phyloP scores from a whole-genome alignment of 2,113 vertebrate species.

The Tinamus guttatus region DNA sequence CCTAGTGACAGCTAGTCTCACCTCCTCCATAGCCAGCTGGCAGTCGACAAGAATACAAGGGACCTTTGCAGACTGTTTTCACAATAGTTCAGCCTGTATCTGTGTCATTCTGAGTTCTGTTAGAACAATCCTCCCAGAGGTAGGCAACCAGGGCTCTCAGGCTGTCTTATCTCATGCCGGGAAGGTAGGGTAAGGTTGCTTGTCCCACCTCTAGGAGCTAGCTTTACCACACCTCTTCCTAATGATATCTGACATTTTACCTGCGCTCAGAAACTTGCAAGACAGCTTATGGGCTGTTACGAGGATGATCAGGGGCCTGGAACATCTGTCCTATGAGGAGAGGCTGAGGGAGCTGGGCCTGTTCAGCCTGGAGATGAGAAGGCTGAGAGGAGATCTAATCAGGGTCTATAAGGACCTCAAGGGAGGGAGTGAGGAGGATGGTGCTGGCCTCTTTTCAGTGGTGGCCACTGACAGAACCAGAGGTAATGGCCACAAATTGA shows the following conservation, averaged over 20 bases:
- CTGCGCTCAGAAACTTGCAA: too few species aligned
- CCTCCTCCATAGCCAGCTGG: fast-evolving
- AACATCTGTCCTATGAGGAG: too few species aligned
- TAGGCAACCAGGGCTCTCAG: not conserved
- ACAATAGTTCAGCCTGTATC: not conserved
- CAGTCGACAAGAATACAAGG: not conserved
- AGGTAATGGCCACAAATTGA: too few species aligned
- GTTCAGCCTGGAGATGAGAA: too few species aligned
- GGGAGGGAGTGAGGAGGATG: too few species aligned
- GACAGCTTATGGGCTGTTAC: not conserved
- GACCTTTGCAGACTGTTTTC: not conserved
- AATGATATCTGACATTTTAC: not conserved
- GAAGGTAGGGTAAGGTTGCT: not conserved
- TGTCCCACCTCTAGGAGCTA: not conserved
- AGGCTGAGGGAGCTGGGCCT: too few species aligned
- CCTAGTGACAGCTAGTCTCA: not conserved
- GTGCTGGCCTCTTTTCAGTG: too few species aligned
- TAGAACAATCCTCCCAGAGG: not conserved
- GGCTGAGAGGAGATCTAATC: too few species aligned
- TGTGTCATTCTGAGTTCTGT: fast-evolving
- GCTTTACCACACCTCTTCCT: not conserved
- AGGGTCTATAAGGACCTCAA: too few species aligned
- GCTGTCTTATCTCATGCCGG: not conserved
- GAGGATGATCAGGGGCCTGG: too few species aligned
- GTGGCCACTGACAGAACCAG: too few species aligned